A percentile compares a stretch with the other conserved stretches of the same genome.
phyloP scores from a whole-genome alignment of 2,888 invertebrate species.

The Prenolepis imparis region DNA sequence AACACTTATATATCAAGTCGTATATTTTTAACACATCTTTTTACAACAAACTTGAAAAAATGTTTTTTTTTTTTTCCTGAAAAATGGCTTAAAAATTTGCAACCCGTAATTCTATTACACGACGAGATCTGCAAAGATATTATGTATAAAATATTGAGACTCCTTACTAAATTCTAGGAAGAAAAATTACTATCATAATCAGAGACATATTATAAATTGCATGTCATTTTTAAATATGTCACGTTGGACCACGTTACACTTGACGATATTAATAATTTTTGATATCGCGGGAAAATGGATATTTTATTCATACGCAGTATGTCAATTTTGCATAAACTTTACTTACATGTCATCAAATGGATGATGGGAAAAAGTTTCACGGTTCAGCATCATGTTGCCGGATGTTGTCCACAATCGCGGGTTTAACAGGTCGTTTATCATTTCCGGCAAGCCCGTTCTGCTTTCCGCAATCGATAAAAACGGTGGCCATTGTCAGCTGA shows the following conservation, averaged over 20 bases:
- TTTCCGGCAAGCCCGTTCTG: conserved; percentile 46
- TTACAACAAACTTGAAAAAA: not conserved
- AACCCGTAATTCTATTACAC: not conserved
- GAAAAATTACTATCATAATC: not conserved
- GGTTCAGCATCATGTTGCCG: not conserved
- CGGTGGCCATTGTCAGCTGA: conserved; percentile 12
- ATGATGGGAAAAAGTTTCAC: not conserved
- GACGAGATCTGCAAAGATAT: not conserved
- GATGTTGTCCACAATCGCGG: conserved; percentile 39
- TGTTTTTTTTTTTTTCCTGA: not conserved
- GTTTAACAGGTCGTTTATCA: conserved; percentile 56
- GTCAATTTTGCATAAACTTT: not conserved
- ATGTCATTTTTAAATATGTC: not conserved
- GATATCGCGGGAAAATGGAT: not conserved
- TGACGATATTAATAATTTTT: not conserved
- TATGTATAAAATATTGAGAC: not conserved
- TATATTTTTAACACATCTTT: not conserved
- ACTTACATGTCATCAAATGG: not conserved
- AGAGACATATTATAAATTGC: not conserved
- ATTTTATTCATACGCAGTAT: not conserved
- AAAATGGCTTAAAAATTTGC: not conserved
- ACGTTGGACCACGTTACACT: not conserved
- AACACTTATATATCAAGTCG: not conserved
- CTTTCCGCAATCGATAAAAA: conserved; percentile 55
- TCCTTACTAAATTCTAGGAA: not conserved